Evolutionary conservation across 2,888 invertebrate species (phyloP), one percentile per base, ranked within the genome.

Genomic region (Tetheella fluctuosa): DNA sequence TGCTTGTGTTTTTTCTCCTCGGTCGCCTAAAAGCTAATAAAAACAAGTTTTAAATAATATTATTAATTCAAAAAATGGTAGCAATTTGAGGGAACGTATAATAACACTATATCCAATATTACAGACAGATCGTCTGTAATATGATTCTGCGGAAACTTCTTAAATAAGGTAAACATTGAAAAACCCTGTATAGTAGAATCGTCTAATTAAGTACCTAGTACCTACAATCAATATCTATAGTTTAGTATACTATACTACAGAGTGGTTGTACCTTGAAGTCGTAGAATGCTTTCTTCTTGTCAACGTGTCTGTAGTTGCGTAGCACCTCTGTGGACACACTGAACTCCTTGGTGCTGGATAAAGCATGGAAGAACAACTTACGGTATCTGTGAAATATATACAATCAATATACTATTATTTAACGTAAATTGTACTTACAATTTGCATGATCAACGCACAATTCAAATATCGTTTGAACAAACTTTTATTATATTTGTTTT

Each of bases 291-390:
- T 94, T 94, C 17, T 93, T 90, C 73, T 95, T 94, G 64, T 95
- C 94, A n/a, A 96, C 95, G 70, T 94, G 88, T 23, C 95, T 95
- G 85, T 96, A 95, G 81, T 97, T 97, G 80, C 95, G 95, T 48
- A 97, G 88, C 54, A 97, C 93, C 69, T 94, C 94, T 15, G 96
- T 96, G 12, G 96, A 95, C 7, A 97, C 97, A 60, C 95, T 94
- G 83, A 97, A 97, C 85, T 97, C 97, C 69, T 96, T 95, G 57
- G 96, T 96, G 73, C 96, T 96, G 37, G 97, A 95, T 85, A 97
- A 93, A 0, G 97, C 94, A 83, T 97, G 97, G 95, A 97, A 97
- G 85, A 96, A 97, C 71, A 97, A 92, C 23, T 95, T 96, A 66
- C 96, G 95, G 68, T 91, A 94, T 60, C 95, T 95, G 81, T 63